phyloP scores from a whole-genome alignment of 1,140 invertebrate species.

The Armadillidium nasatum region DNA sequence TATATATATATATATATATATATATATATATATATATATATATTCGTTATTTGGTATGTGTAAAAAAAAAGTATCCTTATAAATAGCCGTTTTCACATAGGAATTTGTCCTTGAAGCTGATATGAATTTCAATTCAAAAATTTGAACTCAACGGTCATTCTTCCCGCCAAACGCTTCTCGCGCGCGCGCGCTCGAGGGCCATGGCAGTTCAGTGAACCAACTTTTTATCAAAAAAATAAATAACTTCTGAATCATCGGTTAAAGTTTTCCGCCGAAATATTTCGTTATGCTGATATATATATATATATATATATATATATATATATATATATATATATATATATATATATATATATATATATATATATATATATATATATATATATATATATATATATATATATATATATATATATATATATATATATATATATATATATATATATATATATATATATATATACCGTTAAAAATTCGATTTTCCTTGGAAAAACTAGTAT shows the following conservation, averaged over 20 bases:
- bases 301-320: too few relatives aligned
- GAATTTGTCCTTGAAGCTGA: background rate
- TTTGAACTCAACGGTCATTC: background rate
- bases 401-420: conserved; percentile 20
- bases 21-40: background rate
- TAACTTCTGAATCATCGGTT: too few relatives aligned
- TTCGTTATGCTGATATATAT: too few relatives aligned
- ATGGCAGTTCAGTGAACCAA: too few relatives aligned
- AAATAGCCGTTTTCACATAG: background rate
- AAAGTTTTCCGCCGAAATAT: too few relatives aligned
- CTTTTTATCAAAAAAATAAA: too few relatives aligned
- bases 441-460: conserved; percentile 3
- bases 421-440: conserved; percentile 17
- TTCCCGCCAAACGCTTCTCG: too few relatives aligned
- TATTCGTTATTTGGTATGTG: background rate
- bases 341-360: background rate
- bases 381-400: conserved; percentile 19
- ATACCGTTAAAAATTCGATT: too few relatives aligned
- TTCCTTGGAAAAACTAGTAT: too few relatives aligned
- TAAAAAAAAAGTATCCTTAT: background rate
- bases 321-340: too few relatives aligned
- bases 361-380: conserved; percentile 18
- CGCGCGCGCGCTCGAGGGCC: too few relatives aligned
- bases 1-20: background rate
- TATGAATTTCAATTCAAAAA: background rate